phyloP scores from a whole-genome alignment of 2,113 vertebrate genomes.

The Onychostruthus taczanowskii region DNA sequence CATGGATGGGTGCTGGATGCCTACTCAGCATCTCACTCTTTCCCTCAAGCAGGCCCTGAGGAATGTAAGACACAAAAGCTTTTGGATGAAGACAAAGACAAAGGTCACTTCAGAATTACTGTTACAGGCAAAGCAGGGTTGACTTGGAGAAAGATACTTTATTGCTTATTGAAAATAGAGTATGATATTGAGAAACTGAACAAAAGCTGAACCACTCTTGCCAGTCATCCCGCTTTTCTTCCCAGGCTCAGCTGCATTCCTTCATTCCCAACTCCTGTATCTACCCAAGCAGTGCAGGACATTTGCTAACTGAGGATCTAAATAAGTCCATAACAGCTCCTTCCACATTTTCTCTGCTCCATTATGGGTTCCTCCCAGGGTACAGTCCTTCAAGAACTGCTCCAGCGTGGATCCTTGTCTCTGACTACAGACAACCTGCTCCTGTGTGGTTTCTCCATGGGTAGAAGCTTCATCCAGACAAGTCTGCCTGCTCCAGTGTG shows the following conservation, averaged over 20 bases:
- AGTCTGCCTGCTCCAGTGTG: not conserved
- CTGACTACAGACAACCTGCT: not conserved
- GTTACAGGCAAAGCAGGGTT: not conserved
- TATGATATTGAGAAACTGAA: not conserved
- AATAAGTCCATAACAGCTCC: accelerated
- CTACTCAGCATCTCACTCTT: not conserved
- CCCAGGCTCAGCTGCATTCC: not conserved
- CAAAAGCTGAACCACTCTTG: not conserved
- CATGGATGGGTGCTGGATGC: not conserved
- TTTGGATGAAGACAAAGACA: not conserved
- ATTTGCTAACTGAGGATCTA: not conserved
- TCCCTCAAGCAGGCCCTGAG: not conserved
- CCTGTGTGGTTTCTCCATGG: not conserved
- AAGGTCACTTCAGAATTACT: not conserved
- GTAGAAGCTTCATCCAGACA: not conserved
- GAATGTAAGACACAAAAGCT: not conserved
- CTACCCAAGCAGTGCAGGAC: not conserved
- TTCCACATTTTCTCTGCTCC: not conserved
- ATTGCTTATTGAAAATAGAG: not conserved
- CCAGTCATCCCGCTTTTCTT: not conserved
- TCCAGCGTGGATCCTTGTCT: not conserved
- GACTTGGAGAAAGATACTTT: not conserved
- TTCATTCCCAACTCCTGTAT: not conserved
- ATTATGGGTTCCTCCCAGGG: accelerated
- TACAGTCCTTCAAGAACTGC: not conserved